Evolutionary conservation across 2,113 vertebrate genomes (phyloP), one percentile per base, ranked within the genome.

Genomic region (Ammodytes dubius): DNA sequence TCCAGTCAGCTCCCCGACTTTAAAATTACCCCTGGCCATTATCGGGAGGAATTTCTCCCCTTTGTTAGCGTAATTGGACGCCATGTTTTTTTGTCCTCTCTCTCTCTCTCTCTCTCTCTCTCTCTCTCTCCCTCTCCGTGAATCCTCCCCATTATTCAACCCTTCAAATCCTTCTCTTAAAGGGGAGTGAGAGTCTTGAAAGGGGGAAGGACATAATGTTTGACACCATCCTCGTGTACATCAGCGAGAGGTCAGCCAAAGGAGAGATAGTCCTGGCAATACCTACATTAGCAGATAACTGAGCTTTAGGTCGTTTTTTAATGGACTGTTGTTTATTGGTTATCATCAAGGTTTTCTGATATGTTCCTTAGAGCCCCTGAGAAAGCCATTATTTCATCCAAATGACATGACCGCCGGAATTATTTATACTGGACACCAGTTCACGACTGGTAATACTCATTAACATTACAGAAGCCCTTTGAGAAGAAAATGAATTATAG

Each of bases 61-160:
- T 94, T 94, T 91, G 87, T 93, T 86, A 74, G 83, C 60, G 76
- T 93, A 92, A 93, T 93, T 92, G 87, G 77, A 59, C 53, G 40
- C 12, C 67, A 70, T 66, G 73, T 83, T 90, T 27, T 27, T 27
- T 86, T 61, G 70, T 70, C 56, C 82, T 19, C 56, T 82, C 27
- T 27, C 27, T 27, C 27, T 27, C 27, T 27, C 27, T 27, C 27
- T 27, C 27, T 27, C 27, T 27, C 27, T 27, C 27, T 27, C 27
- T 27, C 27, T 27, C 27, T 27, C 27, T 2, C 27, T 27, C 27
- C 27, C 27, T 85, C 57, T 70, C 61, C 37, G 3, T 52, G 77
- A 89, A 70, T 81, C 83, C 85, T 82, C 66, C 67, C 82, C 79
- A 87, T 88, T 65, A 87, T 76, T 81, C 66, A 76, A 27, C 47